phyloP scores from a whole-genome alignment of 2,113 vertebrate genomes.

The Nerophis lumbriciformis region DNA sequence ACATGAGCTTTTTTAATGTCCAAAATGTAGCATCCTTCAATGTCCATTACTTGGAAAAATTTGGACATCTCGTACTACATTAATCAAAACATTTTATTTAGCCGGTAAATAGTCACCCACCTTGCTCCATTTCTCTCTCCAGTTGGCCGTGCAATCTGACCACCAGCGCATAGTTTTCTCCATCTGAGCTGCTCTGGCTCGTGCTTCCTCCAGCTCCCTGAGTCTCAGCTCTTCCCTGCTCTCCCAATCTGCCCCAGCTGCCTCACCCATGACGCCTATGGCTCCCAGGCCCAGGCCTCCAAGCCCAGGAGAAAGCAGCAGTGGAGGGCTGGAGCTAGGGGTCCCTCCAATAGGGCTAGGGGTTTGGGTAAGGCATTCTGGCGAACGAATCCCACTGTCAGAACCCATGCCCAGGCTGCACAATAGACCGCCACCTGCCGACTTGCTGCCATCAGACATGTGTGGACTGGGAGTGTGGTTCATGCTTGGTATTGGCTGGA shows the following conservation, averaged over 20 bases:
- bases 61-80: neutral
- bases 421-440: slow-evolving; percentile 61
- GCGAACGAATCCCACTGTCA: slow-evolving; percentile 75
- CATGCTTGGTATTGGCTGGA: slow-evolving; percentile 47
- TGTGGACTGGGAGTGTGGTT: slow-evolving; percentile 76
- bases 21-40: too few species aligned
- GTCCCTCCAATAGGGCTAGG: slow-evolving; percentile 83
- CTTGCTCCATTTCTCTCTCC: slow-evolving; percentile 99
- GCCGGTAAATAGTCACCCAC: slow-evolving; percentile 32
- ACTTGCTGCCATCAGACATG: slow-evolving; percentile 66
- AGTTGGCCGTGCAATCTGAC: slow-evolving; percentile 97
- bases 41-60: neutral
- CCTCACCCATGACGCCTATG: slow-evolving; percentile 60
- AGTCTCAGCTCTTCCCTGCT: slow-evolving; percentile 90
- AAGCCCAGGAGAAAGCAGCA: slow-evolving; percentile 72
- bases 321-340: slow-evolving; percentile 80
- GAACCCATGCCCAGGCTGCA: slow-evolving; percentile 79
- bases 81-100: neutral
- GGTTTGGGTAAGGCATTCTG: slow-evolving; percentile 77
- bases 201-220: slow-evolving; percentile 90
- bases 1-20: too few species aligned
- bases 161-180: slow-evolving; percentile 99
- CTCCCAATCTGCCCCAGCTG: slow-evolving; percentile 84
- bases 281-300: slow-evolving; percentile 63
- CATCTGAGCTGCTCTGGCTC: slow-evolving; percentile 91